phyloP scores from a whole-genome alignment of 2,797 vertebrate species.

The Rhinoraja longicauda region DNA sequence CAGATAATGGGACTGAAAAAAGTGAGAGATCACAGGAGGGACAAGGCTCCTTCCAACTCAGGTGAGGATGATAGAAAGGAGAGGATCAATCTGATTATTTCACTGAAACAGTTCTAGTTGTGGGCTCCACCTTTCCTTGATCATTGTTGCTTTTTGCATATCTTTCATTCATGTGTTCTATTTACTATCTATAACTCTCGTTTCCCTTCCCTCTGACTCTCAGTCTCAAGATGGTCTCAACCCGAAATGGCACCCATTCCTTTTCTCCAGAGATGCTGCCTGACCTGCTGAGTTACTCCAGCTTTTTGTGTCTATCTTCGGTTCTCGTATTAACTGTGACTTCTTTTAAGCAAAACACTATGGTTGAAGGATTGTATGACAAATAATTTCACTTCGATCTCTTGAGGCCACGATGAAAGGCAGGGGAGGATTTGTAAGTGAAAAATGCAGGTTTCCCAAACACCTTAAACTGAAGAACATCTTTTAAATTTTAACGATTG shows the following conservation, averaged over 20 bases:
- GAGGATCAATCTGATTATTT: not conserved
- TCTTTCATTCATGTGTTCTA: too few relatives aligned
- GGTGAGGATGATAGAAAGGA: not conserved
- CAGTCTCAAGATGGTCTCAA: too few relatives aligned
- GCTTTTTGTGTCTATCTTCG: too few relatives aligned
- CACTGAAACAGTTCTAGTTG: not conserved
- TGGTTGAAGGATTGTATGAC: not conserved
- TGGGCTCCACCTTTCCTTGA: too few relatives aligned
- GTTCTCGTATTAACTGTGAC: not conserved
- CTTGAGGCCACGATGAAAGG: not conserved
- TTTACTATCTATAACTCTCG: too few relatives aligned
- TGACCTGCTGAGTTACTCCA: too few relatives aligned
- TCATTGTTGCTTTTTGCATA: too few relatives aligned
- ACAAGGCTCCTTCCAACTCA: not conserved
- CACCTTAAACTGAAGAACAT: not conserved
- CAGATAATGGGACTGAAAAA: not conserved
- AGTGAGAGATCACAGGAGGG: not conserved
- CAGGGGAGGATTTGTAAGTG: not conserved
- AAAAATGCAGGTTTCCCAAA: not conserved
- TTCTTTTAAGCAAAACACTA: not conserved
- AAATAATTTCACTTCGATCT: not conserved
- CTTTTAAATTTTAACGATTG: not conserved
- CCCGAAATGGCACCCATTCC: too few relatives aligned
- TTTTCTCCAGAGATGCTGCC: too few relatives aligned
- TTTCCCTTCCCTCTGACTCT: too few relatives aligned